Evolutionary conservation across 2,113 vertebrate genomes (phyloP).

Genomic region (Malaclemys terrapin): DNA sequence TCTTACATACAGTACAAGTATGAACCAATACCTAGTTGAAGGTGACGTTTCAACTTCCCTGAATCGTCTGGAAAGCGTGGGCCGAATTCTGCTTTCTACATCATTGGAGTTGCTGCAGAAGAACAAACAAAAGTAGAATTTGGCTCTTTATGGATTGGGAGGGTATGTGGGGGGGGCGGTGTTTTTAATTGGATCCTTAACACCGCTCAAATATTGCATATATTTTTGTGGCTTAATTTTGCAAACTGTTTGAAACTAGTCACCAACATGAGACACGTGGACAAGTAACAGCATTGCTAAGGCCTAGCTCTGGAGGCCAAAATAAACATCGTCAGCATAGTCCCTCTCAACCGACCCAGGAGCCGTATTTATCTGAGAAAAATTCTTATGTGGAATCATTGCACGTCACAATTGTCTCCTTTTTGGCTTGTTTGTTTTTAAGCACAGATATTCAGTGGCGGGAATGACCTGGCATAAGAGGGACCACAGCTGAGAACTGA

Average conservation of each 20-base stretch:
- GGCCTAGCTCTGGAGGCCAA: fast-evolving
- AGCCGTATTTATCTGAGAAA: neutral
- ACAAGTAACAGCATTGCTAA: neutral
- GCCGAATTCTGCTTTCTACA: neutral
- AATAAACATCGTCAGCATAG: neutral
- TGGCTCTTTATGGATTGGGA: neutral
- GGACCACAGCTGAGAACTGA: neutral
- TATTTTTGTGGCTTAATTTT: neutral
- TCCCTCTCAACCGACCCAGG: fast-evolving
- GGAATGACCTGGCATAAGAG: fast-evolving
- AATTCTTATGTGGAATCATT: neutral
- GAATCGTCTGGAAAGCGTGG: neutral
- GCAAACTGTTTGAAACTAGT: neutral
- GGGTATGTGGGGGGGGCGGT: too few species aligned
- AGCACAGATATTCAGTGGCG: neutral
- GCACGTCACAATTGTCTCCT: fast-evolving
- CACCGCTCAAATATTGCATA: fast-evolving
- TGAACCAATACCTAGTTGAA: neutral
- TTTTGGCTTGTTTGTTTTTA: neutral
- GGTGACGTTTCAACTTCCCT: fast-evolving
- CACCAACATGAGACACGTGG: neutral
- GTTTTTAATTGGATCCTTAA: fast-evolving
- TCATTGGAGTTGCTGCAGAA: fast-evolving
- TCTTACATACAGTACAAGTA: fast-evolving
- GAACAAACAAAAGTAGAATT: neutral